Base-by-base conservation (phyloP, 1,140 invertebrate genomes). In the Eciton burchellii region DNA sequence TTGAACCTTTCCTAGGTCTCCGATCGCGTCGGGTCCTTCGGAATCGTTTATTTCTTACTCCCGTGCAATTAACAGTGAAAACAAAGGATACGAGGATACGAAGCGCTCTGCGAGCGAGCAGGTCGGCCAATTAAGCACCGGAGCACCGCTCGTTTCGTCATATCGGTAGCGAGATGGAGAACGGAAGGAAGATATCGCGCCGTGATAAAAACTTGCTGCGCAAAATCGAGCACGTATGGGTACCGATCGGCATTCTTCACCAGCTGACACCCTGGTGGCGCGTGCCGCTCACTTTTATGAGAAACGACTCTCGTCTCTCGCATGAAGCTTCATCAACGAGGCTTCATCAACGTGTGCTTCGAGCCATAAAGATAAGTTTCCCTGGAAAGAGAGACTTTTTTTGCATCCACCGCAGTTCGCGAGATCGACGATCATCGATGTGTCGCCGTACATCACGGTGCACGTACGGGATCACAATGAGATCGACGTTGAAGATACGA, bases 131-230 rank as follows among this genome's bases (percentile, higher is more conserved):
- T 76, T 63, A 76, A 76, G n/a, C n/a, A n/a, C 35, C 12, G 26
- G 59, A 24, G 29, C 74, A 24, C 35, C 74, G 49, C 54, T 49
- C 41, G 56, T 79, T 70, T 79, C 74, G 74, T 70, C 74, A 79
- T 79, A 60, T 86, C 81, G 72, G 47, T 70, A 83, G 68, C 66
- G 74, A 87, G 45, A 68, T 86, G 60, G 57, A 56, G 62, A 70
- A 73, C 54, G 54, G 29, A 45, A 86, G 54, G 29, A 45, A 86
- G 86, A 87, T 87, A 76, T 47, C 65, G 86, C 62, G 54, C 47
- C 63, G 52, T 77, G 88, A 89, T 89, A 89, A 89, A 89, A 89
- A 89, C 81, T 84, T 88, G 84, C 81, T 79, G 79, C 60, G 57
- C 29, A 71, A 21, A 70, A 21, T 72, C 41, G 59, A 60, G 35